A percentile compares a stretch with the other conserved stretches of the same genome.
Conservation (phyloP, 2,113 vertebrate species). For the Stercorarius parasiticus region DNA sequence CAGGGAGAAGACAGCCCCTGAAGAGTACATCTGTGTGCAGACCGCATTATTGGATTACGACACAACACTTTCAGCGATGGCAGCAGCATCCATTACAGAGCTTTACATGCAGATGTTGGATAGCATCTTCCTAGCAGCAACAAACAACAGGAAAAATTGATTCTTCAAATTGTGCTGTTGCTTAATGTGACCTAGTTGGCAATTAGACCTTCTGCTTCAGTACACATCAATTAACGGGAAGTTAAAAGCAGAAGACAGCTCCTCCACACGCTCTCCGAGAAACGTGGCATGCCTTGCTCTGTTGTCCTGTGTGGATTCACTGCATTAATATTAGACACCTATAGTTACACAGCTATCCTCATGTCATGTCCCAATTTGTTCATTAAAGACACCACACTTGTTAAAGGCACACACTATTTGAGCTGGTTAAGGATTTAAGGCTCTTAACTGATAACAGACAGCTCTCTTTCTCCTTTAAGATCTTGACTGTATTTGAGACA, state of each 20-base stretch:
- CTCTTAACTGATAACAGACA: not conserved
- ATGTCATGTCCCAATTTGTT: not conserved
- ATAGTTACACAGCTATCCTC: not conserved
- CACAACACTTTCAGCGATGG: not conserved
- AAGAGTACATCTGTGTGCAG: not conserved
- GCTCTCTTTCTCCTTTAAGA: not conserved
- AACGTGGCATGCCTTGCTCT: no score
- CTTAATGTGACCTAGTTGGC: not conserved
- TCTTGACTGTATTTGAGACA: not conserved
- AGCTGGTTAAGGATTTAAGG: not conserved
- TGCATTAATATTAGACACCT: not conserved
- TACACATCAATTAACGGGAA: not conserved
- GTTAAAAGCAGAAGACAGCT: not conserved
- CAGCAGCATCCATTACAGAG: not conserved
- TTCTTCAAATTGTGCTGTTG: not conserved
- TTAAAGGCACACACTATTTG: not conserved
- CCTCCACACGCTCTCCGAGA: fast-evolving
- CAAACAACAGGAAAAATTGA: not conserved
- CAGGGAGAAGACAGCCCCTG: not conserved
- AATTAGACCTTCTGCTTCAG: not conserved
- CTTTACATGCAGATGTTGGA: not conserved
- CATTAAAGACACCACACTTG: not conserved
- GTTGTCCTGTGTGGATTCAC: fast-evolving
- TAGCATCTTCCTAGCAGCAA: not conserved
- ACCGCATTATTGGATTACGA: not conserved